phyloP scores from a whole-genome alignment of 2,888 invertebrate genomes.

The Gymnocheta viridis region DNA sequence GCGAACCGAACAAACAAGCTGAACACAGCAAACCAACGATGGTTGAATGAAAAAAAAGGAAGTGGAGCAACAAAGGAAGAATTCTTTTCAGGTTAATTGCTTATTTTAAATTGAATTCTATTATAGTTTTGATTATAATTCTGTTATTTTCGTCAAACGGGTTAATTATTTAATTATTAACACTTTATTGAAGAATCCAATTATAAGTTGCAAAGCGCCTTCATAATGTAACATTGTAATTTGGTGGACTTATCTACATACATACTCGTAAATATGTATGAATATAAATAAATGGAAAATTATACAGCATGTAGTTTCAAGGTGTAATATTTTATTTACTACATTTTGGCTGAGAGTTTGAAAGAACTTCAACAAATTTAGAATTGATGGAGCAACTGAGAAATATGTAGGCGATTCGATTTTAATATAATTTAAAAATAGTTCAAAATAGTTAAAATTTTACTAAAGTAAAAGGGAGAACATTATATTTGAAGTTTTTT shows the following conservation, averaged over 20 bases:
- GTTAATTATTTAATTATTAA: slow-evolving; percentile 65
- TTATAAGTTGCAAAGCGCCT: slow-evolving; percentile 29
- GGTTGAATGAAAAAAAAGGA: neutral
- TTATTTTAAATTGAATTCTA: slow-evolving; percentile 59
- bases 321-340: neutral
- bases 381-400: neutral
- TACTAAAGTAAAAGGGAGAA: no score
- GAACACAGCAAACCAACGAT: slow-evolving; percentile 10
- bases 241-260: neutral
- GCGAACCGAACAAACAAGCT: slow-evolving; percentile 15
- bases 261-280: neutral
- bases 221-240: neutral
- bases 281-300: neutral
- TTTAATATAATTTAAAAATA: neutral
- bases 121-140: slow-evolving; percentile 58
- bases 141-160: slow-evolving; percentile 39
- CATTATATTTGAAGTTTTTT: no score
- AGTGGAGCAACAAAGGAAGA: slow-evolving; percentile 31
- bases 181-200: slow-evolving; percentile 61
- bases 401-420: neutral
- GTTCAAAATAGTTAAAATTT: no score
- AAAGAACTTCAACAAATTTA: neutral
- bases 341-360: neutral
- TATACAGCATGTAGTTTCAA: neutral
- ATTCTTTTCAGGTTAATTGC: slow-evolving; percentile 63